Percentiles rank a stretch among this genome's conserved stretches.
Conservation (phyloP, 2,797 vertebrate genomes). For the Melanotaenia trifasciata region DNA sequence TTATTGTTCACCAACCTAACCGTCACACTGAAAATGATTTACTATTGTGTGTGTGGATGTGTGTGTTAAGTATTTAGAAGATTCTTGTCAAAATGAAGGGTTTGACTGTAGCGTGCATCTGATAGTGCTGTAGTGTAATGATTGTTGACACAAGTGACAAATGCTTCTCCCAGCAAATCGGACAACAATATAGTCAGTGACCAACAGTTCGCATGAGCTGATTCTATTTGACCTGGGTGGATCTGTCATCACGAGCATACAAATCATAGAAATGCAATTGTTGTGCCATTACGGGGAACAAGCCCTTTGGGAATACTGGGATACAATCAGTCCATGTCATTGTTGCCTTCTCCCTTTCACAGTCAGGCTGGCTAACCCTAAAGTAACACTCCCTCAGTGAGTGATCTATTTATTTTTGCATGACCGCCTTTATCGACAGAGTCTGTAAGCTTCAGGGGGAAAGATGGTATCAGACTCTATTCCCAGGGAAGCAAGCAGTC, state of each 20-base stretch:
- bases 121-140: neutral
- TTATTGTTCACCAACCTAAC: too few relatives aligned
- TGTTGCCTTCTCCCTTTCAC: slow-evolving; percentile 55
- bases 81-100: neutral
- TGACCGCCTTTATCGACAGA: slow-evolving; percentile 73
- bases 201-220: slow-evolving; percentile 20
- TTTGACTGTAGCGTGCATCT: slow-evolving; percentile 12
- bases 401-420: slow-evolving; percentile 82
- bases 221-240: slow-evolving; percentile 53
- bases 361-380: slow-evolving; percentile 66
- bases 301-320: slow-evolving; percentile 61
- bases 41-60: neutral
- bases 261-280: slow-evolving; percentile 61
- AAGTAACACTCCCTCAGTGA: slow-evolving; percentile 72
- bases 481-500: slow-evolving; percentile 64
- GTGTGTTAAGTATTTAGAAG: neutral
- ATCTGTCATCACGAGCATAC: slow-evolving; percentile 57
- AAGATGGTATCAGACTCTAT: slow-evolving; percentile 71
- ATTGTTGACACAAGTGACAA: slow-evolving; percentile 36
- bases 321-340: slow-evolving; percentile 67
- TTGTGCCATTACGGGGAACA: slow-evolving; percentile 40
- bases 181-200: slow-evolving; percentile 38
- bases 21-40: too few relatives aligned
- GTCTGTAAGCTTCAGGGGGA: slow-evolving; percentile 66
- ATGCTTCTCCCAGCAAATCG: slow-evolving; percentile 40